Evolutionary conservation across 2,797 vertebrate species (phyloP).

Genomic region (Momotus momota): DNA sequence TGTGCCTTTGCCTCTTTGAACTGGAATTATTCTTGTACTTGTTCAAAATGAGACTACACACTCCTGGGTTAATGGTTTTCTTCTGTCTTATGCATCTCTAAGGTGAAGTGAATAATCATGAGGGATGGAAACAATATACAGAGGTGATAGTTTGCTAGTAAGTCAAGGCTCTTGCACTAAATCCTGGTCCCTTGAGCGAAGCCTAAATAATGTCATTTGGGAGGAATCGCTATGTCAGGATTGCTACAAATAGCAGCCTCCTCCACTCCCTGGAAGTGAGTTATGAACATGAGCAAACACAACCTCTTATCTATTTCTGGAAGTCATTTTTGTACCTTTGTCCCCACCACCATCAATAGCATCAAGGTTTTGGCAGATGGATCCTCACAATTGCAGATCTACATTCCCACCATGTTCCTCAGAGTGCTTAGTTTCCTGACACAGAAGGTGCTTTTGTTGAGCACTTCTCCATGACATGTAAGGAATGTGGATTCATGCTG

Average conservation of each 20-base stretch:
- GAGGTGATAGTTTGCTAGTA: neutral
- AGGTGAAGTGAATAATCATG: neutral
- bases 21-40: neutral
- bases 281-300: conserved; percentile 60
- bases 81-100: neutral
- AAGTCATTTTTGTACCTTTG: neutral
- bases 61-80: neutral
- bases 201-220: conserved; percentile 30
- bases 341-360: neutral
- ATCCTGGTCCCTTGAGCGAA: conserved; percentile 13
- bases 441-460: neutral
- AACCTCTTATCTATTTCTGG: conserved; percentile 61
- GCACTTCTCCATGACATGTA: neutral
- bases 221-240: conserved; percentile 4
- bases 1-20: conserved; percentile 17
- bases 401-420: neutral
- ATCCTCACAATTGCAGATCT: neutral
- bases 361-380: conserved; percentile 1
- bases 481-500: neutral
- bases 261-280: conserved; percentile 23
- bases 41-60: neutral
- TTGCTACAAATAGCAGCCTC: conserved; percentile 61
- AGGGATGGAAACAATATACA: neutral
- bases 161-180: conserved; percentile 11
- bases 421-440: neutral